Percentiles rank a stretch among this genome's conserved stretches.
Conservation (phyloP, 2,113 vertebrate genomes). For the Mesocricetus auratus region DNA sequence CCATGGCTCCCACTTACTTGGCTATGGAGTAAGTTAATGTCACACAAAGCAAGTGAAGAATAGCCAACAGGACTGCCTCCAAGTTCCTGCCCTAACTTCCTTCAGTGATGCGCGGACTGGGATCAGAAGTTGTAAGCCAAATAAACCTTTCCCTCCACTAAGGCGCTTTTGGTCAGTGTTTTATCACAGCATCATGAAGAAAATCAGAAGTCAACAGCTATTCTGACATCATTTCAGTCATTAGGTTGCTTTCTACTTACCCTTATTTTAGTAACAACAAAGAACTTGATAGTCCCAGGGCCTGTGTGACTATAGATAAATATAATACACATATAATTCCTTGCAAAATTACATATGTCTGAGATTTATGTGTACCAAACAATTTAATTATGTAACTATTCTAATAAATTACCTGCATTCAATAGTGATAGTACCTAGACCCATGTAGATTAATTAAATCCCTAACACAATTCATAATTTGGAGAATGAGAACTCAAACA, state of each 20-base stretch:
- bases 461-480: neutral
- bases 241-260: neutral
- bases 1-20: neutral
- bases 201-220: neutral
- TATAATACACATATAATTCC: neutral
- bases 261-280: neutral
- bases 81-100: neutral
- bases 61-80: neutral
- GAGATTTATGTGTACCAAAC: neutral
- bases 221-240: neutral
- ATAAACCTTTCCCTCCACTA: neutral
- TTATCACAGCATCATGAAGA: neutral
- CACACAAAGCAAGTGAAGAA: neutral
- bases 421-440: neutral
- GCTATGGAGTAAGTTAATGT: neutral
- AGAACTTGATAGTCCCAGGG: neutral
- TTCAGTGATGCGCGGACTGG: neutral
- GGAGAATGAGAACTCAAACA: neutral
- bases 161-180: neutral
- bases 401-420: neutral
- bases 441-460: neutral
- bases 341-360: neutral
- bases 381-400: neutral
- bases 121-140: neutral
- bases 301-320: neutral